Conservation (phyloP, 1,140 invertebrate genomes). For the Platyura marginata region DNA sequence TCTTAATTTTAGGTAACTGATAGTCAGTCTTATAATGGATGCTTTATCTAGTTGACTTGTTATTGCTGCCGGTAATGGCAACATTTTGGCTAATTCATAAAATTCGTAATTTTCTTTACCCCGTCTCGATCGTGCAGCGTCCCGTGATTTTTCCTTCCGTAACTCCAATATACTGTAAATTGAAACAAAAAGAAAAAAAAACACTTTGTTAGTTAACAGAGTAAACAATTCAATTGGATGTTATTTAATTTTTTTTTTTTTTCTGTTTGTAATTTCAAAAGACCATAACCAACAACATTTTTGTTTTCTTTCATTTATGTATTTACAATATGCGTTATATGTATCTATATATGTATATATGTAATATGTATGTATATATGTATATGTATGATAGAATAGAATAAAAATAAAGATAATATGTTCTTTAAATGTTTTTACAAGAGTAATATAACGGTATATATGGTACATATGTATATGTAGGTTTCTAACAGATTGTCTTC, state of each 20-base stretch:
- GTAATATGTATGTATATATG: too few species aligned
- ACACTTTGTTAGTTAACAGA: constrained; percentile 2
- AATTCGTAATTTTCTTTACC: constrained; percentile 98
- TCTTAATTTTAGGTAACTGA: constrained; percentile 88
- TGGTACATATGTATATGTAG: neutral
- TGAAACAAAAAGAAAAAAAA: constrained; percentile 17
- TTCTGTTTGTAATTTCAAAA: neutral
- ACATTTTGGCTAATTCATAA: constrained; percentile 94
- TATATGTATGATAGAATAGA: too few species aligned
- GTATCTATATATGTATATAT: too few species aligned
- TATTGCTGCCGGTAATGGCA: constrained; percentile 88
- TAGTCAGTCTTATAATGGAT: constrained; percentile 94
- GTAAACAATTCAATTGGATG: too few species aligned
- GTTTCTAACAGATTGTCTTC: neutral
- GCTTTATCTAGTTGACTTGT: constrained; percentile 97
- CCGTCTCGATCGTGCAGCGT: constrained; percentile 81
- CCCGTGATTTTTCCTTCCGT: constrained; percentile 90
- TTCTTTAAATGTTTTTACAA: too few species aligned
- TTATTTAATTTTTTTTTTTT: neutral
- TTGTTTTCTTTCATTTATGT: neutral
- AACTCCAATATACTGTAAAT: constrained; percentile 84
- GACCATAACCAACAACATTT: neutral
- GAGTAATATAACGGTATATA: too few species aligned
- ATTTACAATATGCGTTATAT: too few species aligned
- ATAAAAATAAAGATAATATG: too few species aligned